phyloP scores from a whole-genome alignment of 2,888 invertebrate species.

The Arctia plantaginis region DNA sequence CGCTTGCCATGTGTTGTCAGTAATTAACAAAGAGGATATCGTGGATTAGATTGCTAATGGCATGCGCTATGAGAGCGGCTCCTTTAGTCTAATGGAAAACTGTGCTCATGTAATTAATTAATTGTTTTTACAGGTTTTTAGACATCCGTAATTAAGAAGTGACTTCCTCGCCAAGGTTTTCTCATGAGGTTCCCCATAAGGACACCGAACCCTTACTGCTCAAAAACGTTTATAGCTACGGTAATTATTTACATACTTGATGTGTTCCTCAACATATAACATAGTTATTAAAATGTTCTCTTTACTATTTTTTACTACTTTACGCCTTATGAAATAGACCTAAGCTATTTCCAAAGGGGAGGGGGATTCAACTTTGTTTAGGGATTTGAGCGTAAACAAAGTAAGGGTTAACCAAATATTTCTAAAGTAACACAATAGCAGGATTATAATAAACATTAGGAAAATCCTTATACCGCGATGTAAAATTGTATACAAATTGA shows the following conservation, averaged over 20 bases:
- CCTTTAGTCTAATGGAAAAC: constrained; percentile 14
- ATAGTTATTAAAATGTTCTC: no score
- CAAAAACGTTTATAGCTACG: background rate
- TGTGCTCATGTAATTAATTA: constrained; percentile 10
- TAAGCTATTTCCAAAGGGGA: no score
- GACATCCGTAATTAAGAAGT: background rate
- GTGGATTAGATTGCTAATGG: constrained; percentile 25
- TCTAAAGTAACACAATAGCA: no score
- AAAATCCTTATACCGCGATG: no score
- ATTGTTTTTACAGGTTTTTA: constrained; percentile 5
- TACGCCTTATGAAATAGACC: no score
- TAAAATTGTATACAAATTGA: no score
- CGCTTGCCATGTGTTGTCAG: constrained; percentile 9
- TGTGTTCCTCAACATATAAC: no score
- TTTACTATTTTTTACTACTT: no score
- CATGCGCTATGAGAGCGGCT: background rate
- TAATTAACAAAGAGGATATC: constrained; percentile 20
- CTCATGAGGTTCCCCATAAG: background rate
- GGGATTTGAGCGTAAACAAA: no score
- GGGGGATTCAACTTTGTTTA: no score
- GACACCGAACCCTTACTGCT: background rate
- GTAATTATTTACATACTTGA: background rate
- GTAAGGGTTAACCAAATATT: no score
- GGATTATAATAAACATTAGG: no score
- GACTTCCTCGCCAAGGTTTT: background rate